A percentile compares a stretch with the other conserved stretches of the same genome.
phyloP scores from a whole-genome alignment of 1,140 invertebrate genomes.

The Neodiprion fabricii region DNA sequence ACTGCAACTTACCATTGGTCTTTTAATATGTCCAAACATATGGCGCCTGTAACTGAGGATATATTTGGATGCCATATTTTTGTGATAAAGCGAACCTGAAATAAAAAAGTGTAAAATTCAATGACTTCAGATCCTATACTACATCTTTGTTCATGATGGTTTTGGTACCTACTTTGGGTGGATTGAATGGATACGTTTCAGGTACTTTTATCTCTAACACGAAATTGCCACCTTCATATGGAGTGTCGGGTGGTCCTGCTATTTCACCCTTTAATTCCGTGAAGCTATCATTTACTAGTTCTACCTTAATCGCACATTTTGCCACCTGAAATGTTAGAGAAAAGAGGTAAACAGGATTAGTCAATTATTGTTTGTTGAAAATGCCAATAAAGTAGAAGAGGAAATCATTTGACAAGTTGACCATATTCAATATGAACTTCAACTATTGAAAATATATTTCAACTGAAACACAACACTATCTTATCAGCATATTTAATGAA shows the following conservation, averaged over 20 bases:
- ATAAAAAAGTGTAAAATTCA: conserved; percentile 30
- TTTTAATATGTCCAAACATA: conserved; percentile 99
- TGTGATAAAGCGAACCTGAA: conserved; percentile 89
- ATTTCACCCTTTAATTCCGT: conserved; percentile 92
- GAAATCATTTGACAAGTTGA: too few species aligned
- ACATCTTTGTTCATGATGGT: conserved; percentile 1
- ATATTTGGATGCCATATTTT: conserved; percentile 99
- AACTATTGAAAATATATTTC: too few species aligned
- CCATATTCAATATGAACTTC: too few species aligned
- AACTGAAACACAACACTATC: conserved; percentile 11
- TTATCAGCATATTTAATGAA: neutral
- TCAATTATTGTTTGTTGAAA: neutral
- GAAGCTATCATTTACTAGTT: conserved; percentile 89
- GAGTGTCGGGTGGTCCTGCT: conserved; percentile 92
- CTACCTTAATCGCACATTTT: conserved; percentile 91
- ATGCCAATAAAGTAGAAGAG: too few species aligned
- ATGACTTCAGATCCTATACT: conserved; percentile 18
- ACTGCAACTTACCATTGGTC: conserved; percentile 85
- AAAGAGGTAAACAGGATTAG: neutral
- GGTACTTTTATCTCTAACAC: conserved; percentile 97
- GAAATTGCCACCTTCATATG: conserved; percentile 95
- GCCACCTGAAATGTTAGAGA: conserved; percentile 71
- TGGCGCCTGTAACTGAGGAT: conserved; percentile 97
- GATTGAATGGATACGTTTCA: conserved; percentile 99
- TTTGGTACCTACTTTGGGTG: conserved; percentile 84